Base-by-base conservation (phyloP, 2,797 vertebrate species). In the Coilia nasus region DNA sequence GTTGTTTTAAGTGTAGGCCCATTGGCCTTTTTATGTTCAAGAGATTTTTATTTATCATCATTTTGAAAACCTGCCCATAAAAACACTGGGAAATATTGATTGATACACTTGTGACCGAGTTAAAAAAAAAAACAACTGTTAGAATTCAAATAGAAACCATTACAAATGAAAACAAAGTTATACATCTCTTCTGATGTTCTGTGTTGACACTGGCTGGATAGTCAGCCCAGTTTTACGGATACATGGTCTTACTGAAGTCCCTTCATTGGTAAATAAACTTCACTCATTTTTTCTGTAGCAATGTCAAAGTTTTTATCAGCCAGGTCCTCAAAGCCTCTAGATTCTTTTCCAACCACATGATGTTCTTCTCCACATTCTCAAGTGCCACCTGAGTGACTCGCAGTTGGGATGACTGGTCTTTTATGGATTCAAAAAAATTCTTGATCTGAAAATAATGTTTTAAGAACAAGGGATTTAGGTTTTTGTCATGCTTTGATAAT, bases 361-460 rank as follows among this genome's bases (percentile, higher is more conserved):
- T 92, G 84, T 95, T 96, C 89, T 96, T 95, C 86, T 91, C 90
- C 87, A 95, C 81, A n/a, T 91, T 95, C 87, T 96, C 95, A 60
- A 95, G 84, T 46, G 94, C 92, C 88, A 95, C 82, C 87, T 94
- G 92, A 81, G 91, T 94, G 71, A 86, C 89, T 90, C 93, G 94
- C 75, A 97, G 92, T 85, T 96, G 92, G 86, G 92, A 95, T 6
- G 91, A 88, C 50, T 96, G 92, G 4, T 94, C 93, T 88, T 91
- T 91, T 86, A 95, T 94, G 64, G 92, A 95, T 50, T 95, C 90
- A 93, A 96, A 97, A 90, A 96, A 97, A 67, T 85, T 50, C 90
- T 95, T 92, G 75, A 96, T 93, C 95, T 97, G 88, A n/a, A 84
- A 44, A 81, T 21, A 57, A 81, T 57, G 46, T 71, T n/a, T 88